These are phyloP conservation scores for Aphelocoma coerulescens DNA, from an alignment of 2,113 vertebrate species.

Conservation along the genomic window DNA sequence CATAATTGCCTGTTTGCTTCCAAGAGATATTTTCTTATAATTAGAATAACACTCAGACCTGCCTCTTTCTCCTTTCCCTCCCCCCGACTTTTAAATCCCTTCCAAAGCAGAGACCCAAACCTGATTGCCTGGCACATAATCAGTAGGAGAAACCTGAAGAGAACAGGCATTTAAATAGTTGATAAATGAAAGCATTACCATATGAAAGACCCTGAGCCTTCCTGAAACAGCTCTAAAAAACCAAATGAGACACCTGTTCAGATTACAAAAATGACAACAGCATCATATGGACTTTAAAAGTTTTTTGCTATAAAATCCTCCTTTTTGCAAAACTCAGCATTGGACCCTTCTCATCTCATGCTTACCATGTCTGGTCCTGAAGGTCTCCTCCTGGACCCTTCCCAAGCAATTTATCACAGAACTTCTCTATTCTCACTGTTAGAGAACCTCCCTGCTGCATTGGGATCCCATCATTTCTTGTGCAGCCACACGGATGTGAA, in stretches of 20 bases:
- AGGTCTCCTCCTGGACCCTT: neutral
- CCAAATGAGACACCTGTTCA: slow-evolving; percentile 36
- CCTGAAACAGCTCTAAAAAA: neutral
- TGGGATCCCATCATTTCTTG: accelerated
- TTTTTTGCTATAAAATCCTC: neutral
- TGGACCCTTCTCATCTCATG: neutral
- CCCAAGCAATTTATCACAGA: neutral
- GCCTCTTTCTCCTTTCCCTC: neutral
- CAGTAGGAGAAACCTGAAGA: slow-evolving; percentile 41
- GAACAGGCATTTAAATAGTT: slow-evolving; percentile 31
- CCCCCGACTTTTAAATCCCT: neutral
- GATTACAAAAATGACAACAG: neutral
- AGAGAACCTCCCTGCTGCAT: neutral
- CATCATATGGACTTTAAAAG: neutral
- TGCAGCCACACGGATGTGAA: neutral
- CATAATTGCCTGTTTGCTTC: slow-evolving; percentile 32
- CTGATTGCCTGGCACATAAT: slow-evolving; percentile 41
- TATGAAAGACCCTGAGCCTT: slow-evolving; percentile 55
- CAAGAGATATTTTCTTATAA: slow-evolving; percentile 18
- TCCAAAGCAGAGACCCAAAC: neutral
- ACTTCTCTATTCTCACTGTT: neutral
- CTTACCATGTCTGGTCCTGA: neutral
- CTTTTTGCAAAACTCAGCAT: neutral
- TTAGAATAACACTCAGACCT: slow-evolving; percentile 34
- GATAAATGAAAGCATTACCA: slow-evolving; percentile 54